Evolutionary conservation across 2,797 vertebrate genomes (phyloP).

Genomic region (Enteromius radiatus): DNA sequence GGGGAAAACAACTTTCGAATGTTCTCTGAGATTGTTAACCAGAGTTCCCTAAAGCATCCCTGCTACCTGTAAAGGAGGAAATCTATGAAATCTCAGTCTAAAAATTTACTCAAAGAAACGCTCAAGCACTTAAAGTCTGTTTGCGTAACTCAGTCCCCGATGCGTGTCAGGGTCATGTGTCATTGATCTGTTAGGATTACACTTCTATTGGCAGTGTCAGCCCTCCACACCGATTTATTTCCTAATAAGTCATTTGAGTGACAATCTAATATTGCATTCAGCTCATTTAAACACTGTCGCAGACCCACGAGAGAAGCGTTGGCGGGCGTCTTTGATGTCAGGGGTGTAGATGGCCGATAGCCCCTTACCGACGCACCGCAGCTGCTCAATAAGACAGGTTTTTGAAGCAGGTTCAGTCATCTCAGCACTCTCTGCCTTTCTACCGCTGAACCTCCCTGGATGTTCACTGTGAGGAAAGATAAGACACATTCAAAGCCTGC

Average conservation of each 20-base stretch:
- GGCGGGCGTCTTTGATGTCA: conserved; percentile 38
- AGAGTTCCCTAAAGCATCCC: background rate
- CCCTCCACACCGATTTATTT: conserved; percentile 51
- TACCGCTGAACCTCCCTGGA: background rate
- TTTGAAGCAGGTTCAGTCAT: conserved; percentile 49
- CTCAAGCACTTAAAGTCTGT: background rate
- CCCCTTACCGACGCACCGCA: conserved; percentile 9
- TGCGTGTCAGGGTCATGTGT: conserved; percentile 39
- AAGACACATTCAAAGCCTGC: conserved; percentile 42
- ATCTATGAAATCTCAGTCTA: background rate
- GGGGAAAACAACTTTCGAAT: too few species aligned
- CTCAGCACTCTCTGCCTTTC: conserved; percentile 21
- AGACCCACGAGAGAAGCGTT: conserved; percentile 9
- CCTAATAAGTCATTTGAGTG: conserved; percentile 54
- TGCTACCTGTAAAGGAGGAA: background rate
- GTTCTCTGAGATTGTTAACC: background rate
- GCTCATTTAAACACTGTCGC: conserved; percentile 47
- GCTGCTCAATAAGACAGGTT: conserved; percentile 13
- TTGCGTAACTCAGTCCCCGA: conserved; percentile 38
- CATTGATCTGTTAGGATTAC: conserved; percentile 56
- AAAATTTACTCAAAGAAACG: background rate
- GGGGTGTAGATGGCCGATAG: conserved; percentile 37
- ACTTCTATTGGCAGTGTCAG: conserved; percentile 46
- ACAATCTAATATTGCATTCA: conserved; percentile 59
- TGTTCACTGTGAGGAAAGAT: conserved; percentile 26